A percentile compares a stretch with the other conserved stretches of the same genome.
These are phyloP conservation scores for Megaleporinus macrocephalus DNA, from an alignment of 2,113 vertebrate genomes.

Conservation along the genomic window DNA sequence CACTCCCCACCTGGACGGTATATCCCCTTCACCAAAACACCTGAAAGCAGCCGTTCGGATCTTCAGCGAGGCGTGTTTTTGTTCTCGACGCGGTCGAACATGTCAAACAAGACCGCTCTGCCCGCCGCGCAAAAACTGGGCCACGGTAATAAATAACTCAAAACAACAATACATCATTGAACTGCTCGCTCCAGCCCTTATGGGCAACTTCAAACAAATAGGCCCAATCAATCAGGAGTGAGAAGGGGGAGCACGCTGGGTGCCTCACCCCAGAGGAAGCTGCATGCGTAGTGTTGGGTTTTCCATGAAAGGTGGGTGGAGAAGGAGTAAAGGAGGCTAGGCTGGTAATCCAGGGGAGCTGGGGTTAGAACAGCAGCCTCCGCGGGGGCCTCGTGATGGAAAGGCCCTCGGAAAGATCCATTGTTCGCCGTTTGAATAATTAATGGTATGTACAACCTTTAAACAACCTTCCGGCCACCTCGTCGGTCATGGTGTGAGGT, in stretches of 20 bases:
- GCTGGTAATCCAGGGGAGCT: slow-evolving; percentile 34
- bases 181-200: slow-evolving; percentile 70
- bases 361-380: slow-evolving; percentile 4
- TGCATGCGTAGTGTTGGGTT: not conserved
- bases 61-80: slow-evolving; percentile 59
- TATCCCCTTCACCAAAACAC: slow-evolving; percentile 61
- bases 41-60: slow-evolving; percentile 66
- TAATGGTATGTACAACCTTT: slow-evolving; percentile 78
- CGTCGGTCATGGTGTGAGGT: slow-evolving; percentile 72
- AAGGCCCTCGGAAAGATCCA: slow-evolving; percentile 55
- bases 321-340: slow-evolving; percentile 21
- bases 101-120: slow-evolving; percentile 75
- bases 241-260: not conserved
- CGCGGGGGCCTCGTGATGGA: not conserved
- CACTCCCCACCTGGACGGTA: not conserved
- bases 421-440: slow-evolving; percentile 74
- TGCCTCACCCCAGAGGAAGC: slow-evolving; percentile 39
- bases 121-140: slow-evolving; percentile 62
- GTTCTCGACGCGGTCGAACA: slow-evolving; percentile 72
- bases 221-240: slow-evolving; percentile 62
- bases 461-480: slow-evolving; percentile 75
- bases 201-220: slow-evolving; percentile 79
- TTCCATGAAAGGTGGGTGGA: not conserved
- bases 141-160: slow-evolving; percentile 77
- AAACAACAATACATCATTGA: slow-evolving; percentile 76